A percentile compares a stretch with the other conserved stretches of the same genome.
Conservation (phyloP, 1,140 invertebrate species). For the Pachypsylla venusta region DNA sequence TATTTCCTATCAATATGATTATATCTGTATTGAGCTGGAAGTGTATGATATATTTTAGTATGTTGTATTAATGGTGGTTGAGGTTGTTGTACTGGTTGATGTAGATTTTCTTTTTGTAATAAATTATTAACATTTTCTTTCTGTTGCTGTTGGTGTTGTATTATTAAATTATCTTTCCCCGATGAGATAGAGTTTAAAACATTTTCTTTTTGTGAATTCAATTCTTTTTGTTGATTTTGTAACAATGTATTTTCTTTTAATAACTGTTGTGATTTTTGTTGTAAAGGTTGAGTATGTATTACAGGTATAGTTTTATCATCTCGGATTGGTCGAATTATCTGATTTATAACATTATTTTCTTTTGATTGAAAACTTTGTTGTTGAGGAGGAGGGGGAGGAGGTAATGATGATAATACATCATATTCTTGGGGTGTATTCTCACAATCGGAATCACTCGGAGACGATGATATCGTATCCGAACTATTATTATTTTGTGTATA, state of each 20-base stretch:
- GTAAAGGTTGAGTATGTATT: neutral
- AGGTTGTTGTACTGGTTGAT: neutral
- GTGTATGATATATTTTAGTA: neutral
- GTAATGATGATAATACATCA: neutral
- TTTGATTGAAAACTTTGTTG: neutral
- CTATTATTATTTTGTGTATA: constrained; percentile 5
- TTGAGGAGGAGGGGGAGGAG: neutral
- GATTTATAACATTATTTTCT: too few species aligned
- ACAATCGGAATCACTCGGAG: neutral
- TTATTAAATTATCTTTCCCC: too few species aligned
- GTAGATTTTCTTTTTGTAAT: neutral
- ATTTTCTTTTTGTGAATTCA: neutral
- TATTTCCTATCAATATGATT: neutral
- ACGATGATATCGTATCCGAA: neutral
- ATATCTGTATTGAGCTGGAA: neutral
- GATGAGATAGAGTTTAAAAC: neutral
- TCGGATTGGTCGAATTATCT: too few species aligned
- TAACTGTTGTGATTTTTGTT: neutral
- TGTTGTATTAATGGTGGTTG: neutral
- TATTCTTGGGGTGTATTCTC: neutral
- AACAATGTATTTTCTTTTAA: neutral
- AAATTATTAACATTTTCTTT: neutral
- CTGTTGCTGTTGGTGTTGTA: constrained; percentile 5
- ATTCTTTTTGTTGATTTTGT: neutral
- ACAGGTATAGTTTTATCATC: too few species aligned